phyloP scores from a whole-genome alignment of 2,888 invertebrate genomes.

The Dinocampus coccinellae region DNA sequence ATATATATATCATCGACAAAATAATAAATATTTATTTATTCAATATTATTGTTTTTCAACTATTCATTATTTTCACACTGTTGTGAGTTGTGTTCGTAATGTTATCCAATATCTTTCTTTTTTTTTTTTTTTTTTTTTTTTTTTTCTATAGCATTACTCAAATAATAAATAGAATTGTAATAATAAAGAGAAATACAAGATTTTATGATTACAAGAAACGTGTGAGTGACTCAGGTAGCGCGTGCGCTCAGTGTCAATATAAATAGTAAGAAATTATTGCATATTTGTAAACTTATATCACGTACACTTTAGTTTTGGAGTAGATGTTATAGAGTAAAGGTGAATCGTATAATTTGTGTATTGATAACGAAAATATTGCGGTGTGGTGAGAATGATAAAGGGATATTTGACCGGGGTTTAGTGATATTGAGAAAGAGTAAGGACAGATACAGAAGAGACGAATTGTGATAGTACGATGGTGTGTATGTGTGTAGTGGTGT shows the following conservation, averaged over 20 bases:
- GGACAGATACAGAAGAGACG: conserved; percentile 19
- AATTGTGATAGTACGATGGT: conserved; percentile 17
- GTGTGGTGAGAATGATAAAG: conserved; percentile 4
- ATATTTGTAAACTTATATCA: neutral
- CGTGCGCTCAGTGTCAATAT: neutral
- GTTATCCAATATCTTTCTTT: too few relatives aligned
- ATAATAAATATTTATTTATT: neutral
- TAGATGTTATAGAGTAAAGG: neutral
- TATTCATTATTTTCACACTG: neutral
- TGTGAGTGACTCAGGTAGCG: neutral
- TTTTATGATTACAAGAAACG: neutral
- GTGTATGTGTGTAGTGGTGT: neutral
- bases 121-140: too few relatives aligned
- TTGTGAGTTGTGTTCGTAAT: neutral
- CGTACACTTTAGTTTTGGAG: too few relatives aligned
- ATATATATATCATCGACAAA: neutral
- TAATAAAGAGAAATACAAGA: neutral
- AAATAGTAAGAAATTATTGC: neutral
- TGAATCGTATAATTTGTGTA: neutral
- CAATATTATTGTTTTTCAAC: neutral
- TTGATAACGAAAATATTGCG: neutral
- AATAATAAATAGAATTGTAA: too few relatives aligned
- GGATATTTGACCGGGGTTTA: neutral
- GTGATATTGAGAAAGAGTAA: neutral
- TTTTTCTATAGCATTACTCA: too few relatives aligned